Percentiles rank a stretch among this genome's conserved stretches.
phyloP scores from a whole-genome alignment of 2,113 vertebrate species.

The Silurus asotus region DNA sequence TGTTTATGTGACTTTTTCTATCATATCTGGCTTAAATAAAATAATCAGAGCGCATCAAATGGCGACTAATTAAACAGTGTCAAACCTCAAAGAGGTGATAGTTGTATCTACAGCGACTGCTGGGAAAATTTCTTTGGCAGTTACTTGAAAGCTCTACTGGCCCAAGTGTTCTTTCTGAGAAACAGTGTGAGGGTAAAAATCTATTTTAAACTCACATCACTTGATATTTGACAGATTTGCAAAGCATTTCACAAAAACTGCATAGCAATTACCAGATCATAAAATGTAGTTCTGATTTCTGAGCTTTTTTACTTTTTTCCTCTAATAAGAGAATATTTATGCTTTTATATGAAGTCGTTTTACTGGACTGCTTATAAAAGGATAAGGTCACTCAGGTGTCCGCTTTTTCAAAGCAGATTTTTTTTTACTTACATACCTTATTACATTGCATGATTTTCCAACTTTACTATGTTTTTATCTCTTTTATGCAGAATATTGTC shows the following conservation, averaged over 20 bases:
- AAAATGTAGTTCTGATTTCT: conserved; percentile 1
- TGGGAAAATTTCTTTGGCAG: conserved; percentile 32
- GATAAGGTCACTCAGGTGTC: background rate
- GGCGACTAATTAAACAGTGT: conserved; percentile 16
- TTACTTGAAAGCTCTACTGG: conserved; percentile 19
- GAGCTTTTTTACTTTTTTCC: background rate
- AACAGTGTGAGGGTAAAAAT: background rate
- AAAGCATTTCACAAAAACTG: conserved; percentile 1
- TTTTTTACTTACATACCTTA: background rate
- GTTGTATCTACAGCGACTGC: background rate
- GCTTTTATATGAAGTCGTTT: conserved; percentile 18
- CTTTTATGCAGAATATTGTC: background rate
- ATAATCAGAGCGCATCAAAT: background rate
- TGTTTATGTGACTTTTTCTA: background rate
- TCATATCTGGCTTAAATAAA: background rate
- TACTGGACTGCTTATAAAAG: background rate
- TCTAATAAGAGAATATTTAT: conserved; percentile 8
- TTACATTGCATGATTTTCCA: background rate
- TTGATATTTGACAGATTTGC: conserved; percentile 25
- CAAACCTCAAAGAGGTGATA: conserved; percentile 27
- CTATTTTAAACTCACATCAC: conserved; percentile 7
- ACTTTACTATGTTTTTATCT: background rate
- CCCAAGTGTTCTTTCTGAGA: conserved; percentile 34
- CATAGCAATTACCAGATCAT: conserved; percentile 31
- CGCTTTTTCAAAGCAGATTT: background rate